phyloP scores from a whole-genome alignment of 2,113 vertebrate species.

The Fulmarus glacialis region DNA sequence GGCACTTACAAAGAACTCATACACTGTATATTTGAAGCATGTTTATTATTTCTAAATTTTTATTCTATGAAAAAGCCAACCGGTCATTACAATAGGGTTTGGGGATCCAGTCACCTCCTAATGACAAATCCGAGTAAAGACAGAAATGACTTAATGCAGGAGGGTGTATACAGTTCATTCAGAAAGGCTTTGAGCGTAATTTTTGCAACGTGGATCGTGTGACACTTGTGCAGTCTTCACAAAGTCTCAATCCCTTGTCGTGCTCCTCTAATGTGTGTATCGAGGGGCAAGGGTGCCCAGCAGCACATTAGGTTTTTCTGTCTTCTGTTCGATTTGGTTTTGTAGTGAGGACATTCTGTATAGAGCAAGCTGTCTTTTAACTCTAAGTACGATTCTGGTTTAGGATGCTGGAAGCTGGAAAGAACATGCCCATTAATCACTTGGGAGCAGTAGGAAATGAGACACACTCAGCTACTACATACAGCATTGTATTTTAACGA shows the following conservation, averaged over 20 bases:
- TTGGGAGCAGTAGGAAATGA: background rate
- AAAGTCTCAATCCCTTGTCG: background rate
- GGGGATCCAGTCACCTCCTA: background rate
- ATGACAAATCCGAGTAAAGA: background rate
- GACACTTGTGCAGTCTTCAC: background rate
- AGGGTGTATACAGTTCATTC: background rate
- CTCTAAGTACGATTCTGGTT: background rate
- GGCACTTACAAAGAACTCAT: background rate
- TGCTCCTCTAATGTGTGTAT: background rate
- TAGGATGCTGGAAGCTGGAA: background rate
- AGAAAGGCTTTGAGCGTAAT: background rate
- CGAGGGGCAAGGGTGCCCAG: background rate
- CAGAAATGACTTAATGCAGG: background rate
- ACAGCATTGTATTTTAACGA: background rate
- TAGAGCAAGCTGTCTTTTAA: background rate
- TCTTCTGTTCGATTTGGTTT: background rate
- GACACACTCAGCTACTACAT: background rate
- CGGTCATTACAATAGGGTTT: background rate
- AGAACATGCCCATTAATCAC: background rate
- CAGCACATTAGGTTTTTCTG: background rate
- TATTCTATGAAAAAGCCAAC: background rate
- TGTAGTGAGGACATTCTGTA: background rate
- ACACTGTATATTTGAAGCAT: background rate
- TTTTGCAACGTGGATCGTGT: background rate
- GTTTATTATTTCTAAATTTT: background rate